These are phyloP conservation scores for Centropyge bicolor DNA, from an alignment of 2,797 vertebrate genomes.

Conservation along the genomic window DNA sequence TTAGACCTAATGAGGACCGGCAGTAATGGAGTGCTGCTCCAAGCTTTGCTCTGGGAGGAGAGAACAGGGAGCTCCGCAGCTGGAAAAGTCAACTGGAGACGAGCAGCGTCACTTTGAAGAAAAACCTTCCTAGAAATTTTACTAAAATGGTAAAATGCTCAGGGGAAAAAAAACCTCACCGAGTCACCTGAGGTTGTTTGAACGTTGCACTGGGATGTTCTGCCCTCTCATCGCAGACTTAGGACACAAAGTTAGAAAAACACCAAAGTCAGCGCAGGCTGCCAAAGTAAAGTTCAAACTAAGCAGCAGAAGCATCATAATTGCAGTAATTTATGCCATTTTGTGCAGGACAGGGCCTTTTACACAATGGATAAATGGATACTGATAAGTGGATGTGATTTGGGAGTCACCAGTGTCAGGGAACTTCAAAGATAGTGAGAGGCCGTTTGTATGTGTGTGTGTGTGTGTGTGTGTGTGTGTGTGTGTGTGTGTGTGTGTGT, in stretches of 20 bases:
- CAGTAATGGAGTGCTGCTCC: conserved; percentile 62
- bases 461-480: conserved; percentile 1
- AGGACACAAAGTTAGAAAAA: conserved; percentile 34
- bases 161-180: conserved; percentile 13
- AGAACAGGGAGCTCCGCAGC: conserved; percentile 44
- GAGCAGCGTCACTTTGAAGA: conserved; percentile 37
- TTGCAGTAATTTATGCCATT: conserved; percentile 67
- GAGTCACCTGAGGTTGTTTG: too few species aligned
- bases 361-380: conserved; percentile 62
- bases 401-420: conserved; percentile 45
- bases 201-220: conserved; percentile 2
- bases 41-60: conserved; percentile 33
- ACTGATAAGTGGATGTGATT: conserved; percentile 52
- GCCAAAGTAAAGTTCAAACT: conserved; percentile 49
- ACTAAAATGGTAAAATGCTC: conserved; percentile 31
- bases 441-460: conserved; percentile 1
- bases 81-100: conserved; percentile 38
- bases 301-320: conserved; percentile 61
- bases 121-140: conserved; percentile 29
- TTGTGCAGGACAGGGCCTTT: conserved; percentile 55
- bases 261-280: conserved; percentile 24
- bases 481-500: background rate
- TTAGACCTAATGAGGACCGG: conserved; percentile 67
- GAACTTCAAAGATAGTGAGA: conserved; percentile 66
- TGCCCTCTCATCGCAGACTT: conserved; percentile 13